Evolutionary conservation across 2,888 invertebrate species (phyloP), one percentile per base, ranked within the genome.

Genomic region (Himalopsyche kuldschensis): DNA sequence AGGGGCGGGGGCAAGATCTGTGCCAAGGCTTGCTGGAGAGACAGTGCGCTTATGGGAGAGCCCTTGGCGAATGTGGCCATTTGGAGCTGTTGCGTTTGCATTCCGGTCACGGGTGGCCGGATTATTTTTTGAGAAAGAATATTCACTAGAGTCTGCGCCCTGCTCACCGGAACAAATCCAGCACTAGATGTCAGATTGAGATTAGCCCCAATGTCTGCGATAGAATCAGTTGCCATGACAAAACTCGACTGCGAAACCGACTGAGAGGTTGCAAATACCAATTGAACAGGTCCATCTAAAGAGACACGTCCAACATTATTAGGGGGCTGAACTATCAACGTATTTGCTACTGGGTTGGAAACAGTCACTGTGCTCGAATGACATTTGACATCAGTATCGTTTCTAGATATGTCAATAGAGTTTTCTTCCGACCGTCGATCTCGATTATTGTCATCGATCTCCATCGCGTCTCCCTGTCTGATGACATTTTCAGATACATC

Each of bases 111-210:
- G 5, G 88, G 88, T 84, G 92, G 90, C 46, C 91, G 89, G 41
- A 91, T 88, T 30, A 90, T 88, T 87, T 93, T 93, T 86, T 93
- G 92, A 0, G 92, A 91, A 41, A 93, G 87, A 78, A 93, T 91
- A 87, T 92, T 92, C 2, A 92, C 92, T 75, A 93, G 88, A 24
- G 92, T 90, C 35, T 90, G 89, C 10, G 92, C 86, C 78, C 85
- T 82, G 32, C 82, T 86, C 8, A 84, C 81, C 4, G 85, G 78
- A 63, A 83, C 84, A 48, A 84, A 85, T 41, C 78, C 85, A 5
- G 85, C 31, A 47, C 76, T 82, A 6, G 81, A 47, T 8, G 82
- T 79, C 8, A 80, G 63, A 30, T 46, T 79, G 1, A 80, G 80
- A 32, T 20, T 10, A 15, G 83, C 35, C 17, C 47, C 41, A 4